Base-by-base conservation (phyloP, 2,797 vertebrate genomes). In the Adelosebastes latens region DNA sequence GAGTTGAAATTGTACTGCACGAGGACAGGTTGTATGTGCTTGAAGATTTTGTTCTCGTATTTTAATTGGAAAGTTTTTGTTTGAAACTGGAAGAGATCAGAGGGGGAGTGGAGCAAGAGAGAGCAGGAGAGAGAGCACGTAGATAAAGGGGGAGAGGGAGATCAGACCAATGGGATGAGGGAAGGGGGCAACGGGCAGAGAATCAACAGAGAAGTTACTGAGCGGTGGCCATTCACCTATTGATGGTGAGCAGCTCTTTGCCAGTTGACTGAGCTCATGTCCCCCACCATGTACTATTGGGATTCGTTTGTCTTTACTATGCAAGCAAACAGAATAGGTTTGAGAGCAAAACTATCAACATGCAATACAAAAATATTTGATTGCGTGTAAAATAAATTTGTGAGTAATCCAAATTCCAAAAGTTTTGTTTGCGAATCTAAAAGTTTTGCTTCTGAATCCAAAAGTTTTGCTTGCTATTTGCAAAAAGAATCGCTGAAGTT, bases 141-240 rank as follows among this genome's bases (percentile, higher is more conserved):
- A 65, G 65, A 73, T 66, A 39, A 60, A 80, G 69, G 49, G 76
- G 72, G 27, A 34, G 68, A 60, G 71, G 39, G 32, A 55, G 58
- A 78, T 31, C 22, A 34, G 72, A 83, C 72, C 86, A 89, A 79
- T 72, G 22, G 58, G 71, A 58, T 36, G 46, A 73, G 14, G 24
- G 74, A 24, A 32, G 31, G 46, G 64, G 25, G 67, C 25, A 13
- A 63, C 14, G 56, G 58, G 68, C n/a, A 63, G 63, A 75, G 77
- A 81, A 77, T 65, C 73, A 79, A 87, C 66, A 83, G 83, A 82
- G 75, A 63, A 59, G 62, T 85, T 79, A 85, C 81, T 80, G 72
- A 86, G 87, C 84, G 61, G 49, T 42, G 20, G 56, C 31, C 65
- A 82, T 90, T 91, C 85, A 63, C 83, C 82, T 76, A 71, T 89